These are phyloP conservation scores for Leptopilina clavipes DNA, from an alignment of 1,140 invertebrate genomes.

Conservation along the genomic window DNA sequence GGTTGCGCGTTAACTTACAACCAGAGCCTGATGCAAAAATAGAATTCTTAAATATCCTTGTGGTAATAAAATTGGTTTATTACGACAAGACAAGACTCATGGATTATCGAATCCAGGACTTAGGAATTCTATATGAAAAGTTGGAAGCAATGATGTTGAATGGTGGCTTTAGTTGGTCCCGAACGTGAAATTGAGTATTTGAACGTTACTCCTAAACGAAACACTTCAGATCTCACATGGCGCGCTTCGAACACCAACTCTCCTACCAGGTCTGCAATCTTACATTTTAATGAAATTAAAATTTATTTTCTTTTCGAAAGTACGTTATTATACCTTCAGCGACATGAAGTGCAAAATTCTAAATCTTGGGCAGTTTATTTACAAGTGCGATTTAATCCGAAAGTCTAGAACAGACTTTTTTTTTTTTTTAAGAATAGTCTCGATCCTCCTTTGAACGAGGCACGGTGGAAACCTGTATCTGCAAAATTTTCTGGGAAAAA, in stretches of 20 bases:
- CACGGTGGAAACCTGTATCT: background rate
- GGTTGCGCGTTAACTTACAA: conserved; percentile 15
- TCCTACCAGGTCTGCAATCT: conserved; percentile 41
- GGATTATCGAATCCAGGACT: conserved; percentile 27
- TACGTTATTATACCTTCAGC: conserved; percentile 56
- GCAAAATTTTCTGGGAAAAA: conserved; percentile 21
- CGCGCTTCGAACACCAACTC: conserved; percentile 46
- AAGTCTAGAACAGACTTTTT: background rate
- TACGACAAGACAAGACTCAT: background rate
- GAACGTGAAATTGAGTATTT: conserved; percentile 64
- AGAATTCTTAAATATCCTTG: conserved; percentile 9
- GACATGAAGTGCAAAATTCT: conserved; percentile 59
- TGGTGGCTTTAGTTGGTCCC: conserved; percentile 70
- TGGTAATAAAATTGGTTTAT: background rate
- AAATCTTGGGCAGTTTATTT: conserved; percentile 66
- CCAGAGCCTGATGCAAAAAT: conserved; percentile 30
- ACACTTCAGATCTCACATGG: conserved; percentile 40
- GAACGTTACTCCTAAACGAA: conserved; percentile 14
- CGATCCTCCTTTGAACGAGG: conserved; percentile 2
- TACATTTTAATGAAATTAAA: conserved; percentile 53
- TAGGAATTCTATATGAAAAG: conserved; percentile 46
- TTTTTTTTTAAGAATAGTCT: background rate
- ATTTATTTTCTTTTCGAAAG: background rate
- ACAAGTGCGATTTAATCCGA: conserved; percentile 53
- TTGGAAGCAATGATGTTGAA: conserved; percentile 60